Evolutionary conservation across 2,113 vertebrate genomes (phyloP).

Genomic region (Dasyurus viverrinus): DNA sequence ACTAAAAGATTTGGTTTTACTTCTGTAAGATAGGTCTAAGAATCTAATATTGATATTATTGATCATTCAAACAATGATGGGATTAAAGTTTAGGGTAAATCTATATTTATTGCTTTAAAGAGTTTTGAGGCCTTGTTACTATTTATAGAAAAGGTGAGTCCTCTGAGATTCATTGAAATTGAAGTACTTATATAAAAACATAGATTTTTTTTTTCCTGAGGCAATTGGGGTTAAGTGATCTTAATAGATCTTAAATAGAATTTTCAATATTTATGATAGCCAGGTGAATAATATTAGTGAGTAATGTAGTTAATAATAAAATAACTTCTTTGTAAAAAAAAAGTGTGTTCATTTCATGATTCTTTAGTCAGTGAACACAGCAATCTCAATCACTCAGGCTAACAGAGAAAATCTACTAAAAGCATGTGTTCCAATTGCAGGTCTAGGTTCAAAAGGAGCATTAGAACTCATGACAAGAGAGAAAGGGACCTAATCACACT

Average conservation of each 20-base stretch:
- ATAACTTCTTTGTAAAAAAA: neutral
- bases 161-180: slow-evolving; percentile 66
- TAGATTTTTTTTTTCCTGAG: neutral
- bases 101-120: slow-evolving; percentile 65
- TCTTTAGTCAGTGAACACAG: neutral
- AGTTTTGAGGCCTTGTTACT: slow-evolving; percentile 63
- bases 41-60: slow-evolving; percentile 74
- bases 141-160: slow-evolving; percentile 49
- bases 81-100: slow-evolving; percentile 74
- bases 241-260: slow-evolving; percentile 9
- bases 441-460: neutral
- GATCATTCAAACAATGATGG: slow-evolving; percentile 70
- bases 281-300: neutral
- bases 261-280: neutral
- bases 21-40: slow-evolving; percentile 48
- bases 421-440: neutral
- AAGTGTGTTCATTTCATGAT: neutral
- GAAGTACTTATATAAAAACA: slow-evolving; percentile 54
- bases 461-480: neutral
- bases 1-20: slow-evolving; percentile 63
- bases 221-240: too few species aligned
- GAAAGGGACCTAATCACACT: neutral
- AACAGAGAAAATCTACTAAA: neutral
- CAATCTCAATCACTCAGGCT: neutral
- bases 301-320: neutral